A percentile compares a stretch with the other conserved stretches of the same genome.
These are phyloP conservation scores for Lysandra coridon DNA, from an alignment of 2,888 invertebrate genomes.

Conservation along the genomic window DNA sequence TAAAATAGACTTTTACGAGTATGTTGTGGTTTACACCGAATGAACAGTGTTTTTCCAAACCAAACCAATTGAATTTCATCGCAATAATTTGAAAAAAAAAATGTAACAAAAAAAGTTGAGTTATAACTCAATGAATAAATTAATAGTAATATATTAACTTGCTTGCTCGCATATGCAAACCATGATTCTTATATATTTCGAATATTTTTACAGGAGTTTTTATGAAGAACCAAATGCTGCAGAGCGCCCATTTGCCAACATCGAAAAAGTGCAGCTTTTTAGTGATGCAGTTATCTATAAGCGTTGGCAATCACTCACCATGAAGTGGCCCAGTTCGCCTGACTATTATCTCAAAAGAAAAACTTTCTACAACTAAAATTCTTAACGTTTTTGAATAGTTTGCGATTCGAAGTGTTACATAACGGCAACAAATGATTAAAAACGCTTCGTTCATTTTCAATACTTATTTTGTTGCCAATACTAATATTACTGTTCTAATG, in stretches of 20 bases:
- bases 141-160: no score
- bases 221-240: slow-evolving; percentile 2
- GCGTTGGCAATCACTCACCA: slow-evolving; percentile 21
- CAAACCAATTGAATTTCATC: background rate
- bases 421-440: background rate
- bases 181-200: background rate
- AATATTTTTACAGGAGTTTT: background rate
- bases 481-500: slow-evolving; percentile 30
- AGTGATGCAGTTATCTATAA: slow-evolving; percentile 21
- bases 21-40: background rate
- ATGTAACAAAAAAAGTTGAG: no score
- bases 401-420: background rate
- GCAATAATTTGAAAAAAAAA: no score
- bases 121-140: no score
- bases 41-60: background rate
- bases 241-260: slow-evolving; percentile 14
- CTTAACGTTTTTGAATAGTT: background rate
- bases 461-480: slow-evolving; percentile 15
- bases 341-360: slow-evolving; percentile 4
- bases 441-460: background rate
- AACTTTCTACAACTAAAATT: slow-evolving; percentile 1
- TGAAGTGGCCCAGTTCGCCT: slow-evolving; percentile 1
- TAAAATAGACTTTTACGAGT: background rate
- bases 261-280: background rate
- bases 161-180: no score